phyloP scores from a whole-genome alignment of 2,797 vertebrate species.

The Periophthalmus magnuspinnatus region DNA sequence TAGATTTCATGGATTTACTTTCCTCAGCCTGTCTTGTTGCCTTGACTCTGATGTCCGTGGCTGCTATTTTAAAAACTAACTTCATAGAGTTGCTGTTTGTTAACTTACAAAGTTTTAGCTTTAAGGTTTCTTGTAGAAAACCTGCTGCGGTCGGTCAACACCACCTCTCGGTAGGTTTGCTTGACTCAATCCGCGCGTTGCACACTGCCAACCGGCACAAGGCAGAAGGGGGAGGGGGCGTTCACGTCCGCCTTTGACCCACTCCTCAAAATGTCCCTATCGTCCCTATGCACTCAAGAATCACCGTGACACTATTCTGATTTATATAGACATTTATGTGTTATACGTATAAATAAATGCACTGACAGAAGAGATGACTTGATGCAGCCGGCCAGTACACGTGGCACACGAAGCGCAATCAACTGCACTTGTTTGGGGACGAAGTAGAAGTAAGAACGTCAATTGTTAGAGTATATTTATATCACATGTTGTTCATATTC shows the following conservation, averaged over 20 bases:
- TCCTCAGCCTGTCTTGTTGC: slow-evolving; percentile 46
- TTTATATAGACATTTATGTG: neutral
- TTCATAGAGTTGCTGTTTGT: slow-evolving; percentile 56
- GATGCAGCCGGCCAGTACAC: slow-evolving; percentile 43
- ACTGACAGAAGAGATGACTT: neutral
- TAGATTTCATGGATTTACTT: slow-evolving; percentile 66
- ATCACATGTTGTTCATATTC: neutral
- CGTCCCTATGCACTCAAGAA: slow-evolving; percentile 33
- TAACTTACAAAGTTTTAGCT: slow-evolving; percentile 41
- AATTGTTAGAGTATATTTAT: neutral
- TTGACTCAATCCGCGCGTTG: slow-evolving; percentile 78
- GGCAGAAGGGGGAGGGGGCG: slow-evolving; percentile 52
- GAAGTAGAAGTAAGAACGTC: neutral
- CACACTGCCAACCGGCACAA: slow-evolving; percentile 65
- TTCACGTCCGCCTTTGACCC: slow-evolving; percentile 54
- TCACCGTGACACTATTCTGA: neutral
- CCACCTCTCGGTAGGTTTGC: slow-evolving; percentile 74
- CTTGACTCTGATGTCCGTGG: slow-evolving; percentile 47
- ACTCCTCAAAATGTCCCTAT: slow-evolving; percentile 45
- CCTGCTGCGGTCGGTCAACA: slow-evolving; percentile 73
- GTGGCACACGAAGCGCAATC: slow-evolving; percentile 47
- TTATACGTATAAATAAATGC: neutral
- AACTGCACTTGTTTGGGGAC: neutral
- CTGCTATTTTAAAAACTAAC: slow-evolving; percentile 37
- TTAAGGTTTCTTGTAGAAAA: slow-evolving; percentile 69